Base-by-base conservation (phyloP, 2,113 vertebrate species). In the Colistium nudipinnis region DNA sequence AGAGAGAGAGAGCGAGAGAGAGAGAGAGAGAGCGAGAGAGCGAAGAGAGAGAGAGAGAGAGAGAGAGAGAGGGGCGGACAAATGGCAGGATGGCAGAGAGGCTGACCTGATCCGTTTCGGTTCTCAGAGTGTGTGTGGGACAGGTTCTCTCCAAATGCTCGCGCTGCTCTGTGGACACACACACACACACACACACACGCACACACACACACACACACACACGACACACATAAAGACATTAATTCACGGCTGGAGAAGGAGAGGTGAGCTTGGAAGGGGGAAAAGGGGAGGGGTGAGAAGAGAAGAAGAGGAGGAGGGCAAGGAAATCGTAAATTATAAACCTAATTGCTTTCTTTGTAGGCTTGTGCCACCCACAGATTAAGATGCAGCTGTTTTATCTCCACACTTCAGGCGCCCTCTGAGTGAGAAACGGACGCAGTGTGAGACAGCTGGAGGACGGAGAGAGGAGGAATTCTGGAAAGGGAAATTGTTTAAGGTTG, bases 81-180 rank as follows among this genome's bases (percentile, higher is more conserved):
- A 73, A 80, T 56, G 75, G 54, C 73, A 54, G 68, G 59, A 77
- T 45, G 85, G 63, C 69, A 81, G 70, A 78, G 78, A 66, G 70
- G 80, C 93, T 93, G 93, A 98, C 96, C 97, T 97, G 97, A 97
- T 87, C 96, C 96, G 83, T 97, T 97, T 73, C 91, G 90, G 84
- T 93, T 93, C 80, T 99, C 96, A 9, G 95, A 95, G 83, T 98
- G 96, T 78, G 94, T 94, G 91, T 98, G 97, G 66, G 96, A 98
- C 90, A 98, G 94, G 86, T 98, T 98, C 78, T 99, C 97, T 92
- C 97, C 96, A 86, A 99, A 99, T 74, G 95, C 96, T 90, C 95
- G 93, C 19, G 97, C 96, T 83, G 96, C 97, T 94, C 97, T 99
- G 94, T 89, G 83, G 86, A 63, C 20, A 87, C 73, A 87, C 52